Base-by-base conservation (phyloP, 2,888 invertebrate species). In the Eupeodes latifasciatus region DNA sequence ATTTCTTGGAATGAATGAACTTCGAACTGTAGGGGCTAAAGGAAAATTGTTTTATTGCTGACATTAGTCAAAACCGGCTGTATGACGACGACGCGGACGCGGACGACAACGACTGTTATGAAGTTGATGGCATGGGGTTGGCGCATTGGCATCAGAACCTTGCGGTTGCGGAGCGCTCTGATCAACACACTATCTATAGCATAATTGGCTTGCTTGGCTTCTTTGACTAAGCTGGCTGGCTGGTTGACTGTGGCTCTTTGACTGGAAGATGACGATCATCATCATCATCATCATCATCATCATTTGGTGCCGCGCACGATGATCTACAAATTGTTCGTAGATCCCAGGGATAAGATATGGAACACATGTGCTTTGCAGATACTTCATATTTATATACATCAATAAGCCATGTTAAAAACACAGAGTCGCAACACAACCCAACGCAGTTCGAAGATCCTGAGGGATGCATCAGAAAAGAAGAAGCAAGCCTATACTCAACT, bases 341-440 rank as follows among this genome's bases (percentile, higher is more conserved):
- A 85, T 88, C 85, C 78, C 84, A 64, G 78, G 81, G 79, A 79
- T 82, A 85, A 85, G 85, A 85, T 89, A 89, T 89, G 85, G 76
- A 89, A 89, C 89, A 89, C 89, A 89, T 89, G 89, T 89, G 89
- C 79, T 78, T 81, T 75, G 81, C 85, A 85, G 85, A 88, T 79
- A 81, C 84, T 81, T 84, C 85, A 81, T 88, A 78, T 85, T 85
- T 84, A 81, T 84, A 88, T 40, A 40, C 40, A 40, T 40, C 87
- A 84, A 81, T 88, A 75, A 85, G 78, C 85, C 80, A 78, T 88
- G 74, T 77, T 72, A 69, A 72, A 78, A 67, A 74, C 61, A 62
- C 74, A 71, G 51, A 40, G 9, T 5, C 40, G 40, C 40, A 40
- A 27, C 40, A 40, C 14, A 47, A 11, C 12, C 1, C 27, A 27